Base-by-base conservation (phyloP, 2,113 vertebrate species). In the Regulus satrapa region DNA sequence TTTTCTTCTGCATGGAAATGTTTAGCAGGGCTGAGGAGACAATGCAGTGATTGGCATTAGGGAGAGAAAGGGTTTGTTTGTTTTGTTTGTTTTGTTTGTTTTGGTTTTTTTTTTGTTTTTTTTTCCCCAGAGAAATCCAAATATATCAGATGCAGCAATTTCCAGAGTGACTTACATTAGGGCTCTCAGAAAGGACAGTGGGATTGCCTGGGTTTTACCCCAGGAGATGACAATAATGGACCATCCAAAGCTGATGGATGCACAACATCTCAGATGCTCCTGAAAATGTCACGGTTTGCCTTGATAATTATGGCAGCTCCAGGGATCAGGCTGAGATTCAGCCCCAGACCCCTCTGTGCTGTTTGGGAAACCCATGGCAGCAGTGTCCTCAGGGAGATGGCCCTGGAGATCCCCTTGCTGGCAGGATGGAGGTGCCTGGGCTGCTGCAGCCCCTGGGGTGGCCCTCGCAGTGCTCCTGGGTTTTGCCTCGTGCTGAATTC, bases 401-500 rank as follows among this genome's bases (percentile, higher is more conserved):
- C 2, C 1, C 49, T 12, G 58, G 28, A 19, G 31, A 19, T 67
- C 7, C 34, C 77, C 25, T 34, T n/a, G 24, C 75, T 8, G 9
- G 28, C 6, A 7, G 68, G 45, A 4, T 12, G 64, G 8, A 13
- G 49, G 6, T 12, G 17, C 45, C 56, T 0, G 4, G 21, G 58
- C 48, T 67, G 36, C 62, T 45, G 73, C 54, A 34, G 34, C 72
- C 51, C 56, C 26, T 12, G n/a, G 14, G 5, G 1, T 51, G 11
- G 5, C 67, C 12, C 61, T 72, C 3, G 9, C 43, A 12, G 51
- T 0, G 41, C 86, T 94, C 64, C 28, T 83, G 51, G 51, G 0
- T 68, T 96, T 43, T 55, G 43, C 75, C 86, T 95, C 31, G 6
- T 40, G 67, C 91, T 93, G 80, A 96, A 95, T 96, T 93, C 76